A percentile compares a stretch with the other conserved stretches of the same genome.
Conservation (phyloP, 2,113 vertebrate genomes). For the Neogobius melanostomus region DNA sequence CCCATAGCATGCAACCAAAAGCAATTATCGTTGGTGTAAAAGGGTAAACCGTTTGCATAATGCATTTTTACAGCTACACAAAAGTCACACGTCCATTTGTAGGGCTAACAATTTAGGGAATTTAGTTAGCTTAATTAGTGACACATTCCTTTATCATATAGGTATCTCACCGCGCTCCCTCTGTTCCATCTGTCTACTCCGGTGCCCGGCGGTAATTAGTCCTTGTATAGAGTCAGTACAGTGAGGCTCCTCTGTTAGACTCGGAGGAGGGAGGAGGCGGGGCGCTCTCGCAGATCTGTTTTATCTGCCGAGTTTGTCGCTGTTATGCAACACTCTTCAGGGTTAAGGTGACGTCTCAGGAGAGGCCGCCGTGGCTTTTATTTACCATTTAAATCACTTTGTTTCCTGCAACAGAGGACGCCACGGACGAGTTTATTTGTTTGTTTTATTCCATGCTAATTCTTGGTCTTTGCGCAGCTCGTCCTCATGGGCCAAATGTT, state of each 20-base stretch:
- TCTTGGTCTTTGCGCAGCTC: conserved; percentile 26
- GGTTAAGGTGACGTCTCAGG: conserved; percentile 60
- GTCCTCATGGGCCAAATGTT: conserved; percentile 19
- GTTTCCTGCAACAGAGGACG: conserved; percentile 32
- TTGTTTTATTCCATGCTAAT: conserved; percentile 45
- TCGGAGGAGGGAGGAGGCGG: conserved; percentile 29
- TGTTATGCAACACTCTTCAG: conserved; percentile 63
- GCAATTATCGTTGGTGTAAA: no score
- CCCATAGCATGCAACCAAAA: no score
- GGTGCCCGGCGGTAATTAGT: conserved; percentile 74
- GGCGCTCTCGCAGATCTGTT: conserved; percentile 53
- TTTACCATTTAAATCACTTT: conserved; percentile 48
- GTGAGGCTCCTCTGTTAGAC: conserved; percentile 67
- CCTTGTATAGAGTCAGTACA: conserved; percentile 65
- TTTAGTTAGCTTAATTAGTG: conserved; percentile 60
- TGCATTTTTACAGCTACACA: not conserved
- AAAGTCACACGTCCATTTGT: conserved; percentile 31
- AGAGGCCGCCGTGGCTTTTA: conserved; percentile 55
- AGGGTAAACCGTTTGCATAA: no score
- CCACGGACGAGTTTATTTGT: conserved; percentile 14
- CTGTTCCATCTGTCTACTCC: conserved; percentile 65
- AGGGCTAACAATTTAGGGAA: conserved; percentile 20
- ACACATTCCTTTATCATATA: conserved; percentile 46
- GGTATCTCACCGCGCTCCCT: conserved; percentile 45
- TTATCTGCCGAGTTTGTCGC: conserved; percentile 64